Base-by-base conservation (phyloP, 35 echinoderm and acorn worm species). In the Apostichopus californicus region DNA sequence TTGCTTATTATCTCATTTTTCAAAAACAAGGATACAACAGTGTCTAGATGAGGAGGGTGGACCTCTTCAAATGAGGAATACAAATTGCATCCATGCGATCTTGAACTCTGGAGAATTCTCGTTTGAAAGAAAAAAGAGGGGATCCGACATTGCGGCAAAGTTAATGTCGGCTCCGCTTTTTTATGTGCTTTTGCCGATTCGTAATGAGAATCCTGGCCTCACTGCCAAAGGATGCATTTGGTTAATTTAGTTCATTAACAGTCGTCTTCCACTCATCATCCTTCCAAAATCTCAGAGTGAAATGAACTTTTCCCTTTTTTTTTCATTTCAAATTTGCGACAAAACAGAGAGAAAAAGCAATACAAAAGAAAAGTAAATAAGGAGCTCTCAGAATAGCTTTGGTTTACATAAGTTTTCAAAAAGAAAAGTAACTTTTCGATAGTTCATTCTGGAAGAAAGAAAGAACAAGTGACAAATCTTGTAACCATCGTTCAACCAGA, bases 61-160 rank as follows among this genome's bases (percentile, higher is more conserved):
- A 85, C 81, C 81, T 85, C 23, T 85, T n/a, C 57, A 85, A 85
- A 85, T 85, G 18, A 59, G 56, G 55, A 59, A 85, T 58, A 85
- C 34, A 85, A 85, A 85, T 85, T 85, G 81, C 81, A n/a, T 85
- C 81, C 58, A 11, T 85, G 54, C 24, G 54, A 58, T 85, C 57
- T 85, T 58, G 56, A 85, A 85, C 81, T 85, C 81, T 85, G 23
- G 81, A 85, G 81, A 58, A 85, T 85, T 85, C 5, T 22, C 58
- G 81, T 58, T 85, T 59, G 58, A 58, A 23, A 23, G n/a, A 85
- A 85, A 58, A 58, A 17, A 59, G n/a, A 85, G 4, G 57, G 57
- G 71, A 7, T 75, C 21, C 17, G n/a, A n/a, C 71, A 4, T 75
- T 75, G 20, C 71, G 15, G 5, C 21, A 75, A 4, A 75, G 14